Evolutionary conservation across 2,113 vertebrate genomes (phyloP).

Genomic region (Sebastes fasciatus): DNA sequence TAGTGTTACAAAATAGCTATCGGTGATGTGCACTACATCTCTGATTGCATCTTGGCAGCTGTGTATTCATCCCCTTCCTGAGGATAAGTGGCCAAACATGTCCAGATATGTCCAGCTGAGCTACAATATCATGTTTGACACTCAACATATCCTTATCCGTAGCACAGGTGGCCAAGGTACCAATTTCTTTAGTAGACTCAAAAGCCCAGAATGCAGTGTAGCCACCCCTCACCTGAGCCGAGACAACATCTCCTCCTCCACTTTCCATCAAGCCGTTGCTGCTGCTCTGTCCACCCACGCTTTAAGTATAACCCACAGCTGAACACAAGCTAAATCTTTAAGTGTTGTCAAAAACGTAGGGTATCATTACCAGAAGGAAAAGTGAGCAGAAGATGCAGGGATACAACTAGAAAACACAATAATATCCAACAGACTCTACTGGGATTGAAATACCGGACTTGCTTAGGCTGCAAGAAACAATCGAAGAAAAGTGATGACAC

Average conservation of each 20-base stretch:
- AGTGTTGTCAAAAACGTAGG: background rate
- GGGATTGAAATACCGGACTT: background rate
- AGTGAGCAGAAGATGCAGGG: background rate
- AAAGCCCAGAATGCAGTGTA: constrained; percentile 36
- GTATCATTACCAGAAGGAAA: background rate
- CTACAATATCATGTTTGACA: background rate
- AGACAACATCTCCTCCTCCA: constrained; percentile 47
- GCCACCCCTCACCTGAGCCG: constrained; percentile 24
- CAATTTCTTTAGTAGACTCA: constrained; percentile 9
- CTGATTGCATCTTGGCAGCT: background rate
- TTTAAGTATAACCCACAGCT: constrained; percentile 15
- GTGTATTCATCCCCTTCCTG: background rate
- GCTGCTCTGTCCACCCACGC: constrained; percentile 43
- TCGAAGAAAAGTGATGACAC: constrained; percentile 45
- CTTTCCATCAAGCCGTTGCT: background rate
- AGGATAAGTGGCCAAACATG: constrained; percentile 13
- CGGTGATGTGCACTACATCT: background rate
- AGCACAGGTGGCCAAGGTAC: background rate
- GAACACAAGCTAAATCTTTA: constrained; percentile 11
- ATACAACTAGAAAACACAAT: background rate
- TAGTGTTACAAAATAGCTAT: background rate
- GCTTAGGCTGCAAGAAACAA: constrained; percentile 25
- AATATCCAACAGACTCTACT: background rate
- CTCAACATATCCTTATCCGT: background rate
- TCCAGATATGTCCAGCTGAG: background rate